phyloP scores from a whole-genome alignment of 2,888 invertebrate genomes.

The Tipula vernalis region DNA sequence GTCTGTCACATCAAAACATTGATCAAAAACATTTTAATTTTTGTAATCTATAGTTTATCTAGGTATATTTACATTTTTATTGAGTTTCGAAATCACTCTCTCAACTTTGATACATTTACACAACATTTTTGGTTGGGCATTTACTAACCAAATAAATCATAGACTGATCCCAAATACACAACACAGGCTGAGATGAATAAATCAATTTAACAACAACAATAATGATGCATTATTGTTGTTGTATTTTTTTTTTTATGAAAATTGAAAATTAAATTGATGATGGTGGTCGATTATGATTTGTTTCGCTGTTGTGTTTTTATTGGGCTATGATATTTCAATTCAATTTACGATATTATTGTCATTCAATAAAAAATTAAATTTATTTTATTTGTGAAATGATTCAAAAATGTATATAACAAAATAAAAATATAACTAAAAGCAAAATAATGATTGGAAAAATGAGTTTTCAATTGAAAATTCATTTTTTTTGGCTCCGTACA shows the following conservation, averaged over 20 bases:
- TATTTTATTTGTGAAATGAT: not conserved
- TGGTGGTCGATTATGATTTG: not conserved
- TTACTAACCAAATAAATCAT: not conserved
- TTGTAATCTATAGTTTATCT: not conserved
- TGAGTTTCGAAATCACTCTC: not conserved
- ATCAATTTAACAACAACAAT: not conserved
- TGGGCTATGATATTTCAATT: not conserved
- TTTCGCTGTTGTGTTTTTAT: not conserved
- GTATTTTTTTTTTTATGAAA: not conserved
- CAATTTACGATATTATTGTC: not conserved
- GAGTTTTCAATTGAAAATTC: not conserved
- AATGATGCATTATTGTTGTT: not conserved
- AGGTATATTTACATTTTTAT: not conserved
- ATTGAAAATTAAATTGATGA: not conserved
- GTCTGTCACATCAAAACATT: not conserved
- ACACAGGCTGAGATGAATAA: not conserved
- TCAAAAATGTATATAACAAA: not conserved
- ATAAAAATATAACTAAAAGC: not conserved
- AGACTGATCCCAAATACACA: not conserved
- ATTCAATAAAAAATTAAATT: not conserved
- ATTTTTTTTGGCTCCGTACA: not conserved
- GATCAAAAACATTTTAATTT: not conserved
- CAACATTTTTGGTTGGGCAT: not conserved
- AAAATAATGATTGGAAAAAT: not conserved
- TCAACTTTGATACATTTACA: not conserved